Base-by-base conservation (phyloP, 2,113 vertebrate genomes). In the Petrocephalus zakoni region DNA sequence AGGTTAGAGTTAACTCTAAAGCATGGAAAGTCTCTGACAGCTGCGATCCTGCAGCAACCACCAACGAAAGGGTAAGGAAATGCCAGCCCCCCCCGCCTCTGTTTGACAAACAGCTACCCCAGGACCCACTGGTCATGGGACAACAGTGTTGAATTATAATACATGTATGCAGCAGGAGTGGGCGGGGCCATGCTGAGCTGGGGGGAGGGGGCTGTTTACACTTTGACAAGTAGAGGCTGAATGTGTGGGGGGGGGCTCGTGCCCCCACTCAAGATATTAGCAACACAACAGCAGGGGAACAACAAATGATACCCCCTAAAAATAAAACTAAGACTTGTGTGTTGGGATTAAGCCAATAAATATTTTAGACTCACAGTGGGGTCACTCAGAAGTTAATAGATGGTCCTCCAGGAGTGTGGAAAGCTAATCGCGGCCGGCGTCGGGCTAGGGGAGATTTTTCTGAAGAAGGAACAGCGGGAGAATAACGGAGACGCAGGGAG, bases 31-130 rank as follows among this genome's bases (percentile, higher is more conserved):
- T 10, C 86, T 46, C 47, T 88, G 86, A 87, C 86, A 85, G 89
- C 25, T 29, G 55, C 46, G 22, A 61, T 89, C 86, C 89, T 85
- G 47, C 78, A 85, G 89, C 55, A 88, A 64, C 87, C 19, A 87
- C 87, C 53, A 78, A 21, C n/a, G 56, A 89, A 90, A 82, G 85
- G 90, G 85, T 82, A 68, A 55, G 88, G 85, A 86, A 87, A 89
- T 83, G 86, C 88, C 86, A 87, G 56, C 47, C 42, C 72, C 47
- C 61, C n/a, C 52, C 58, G 37, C 72, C 58, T 29, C 29, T 55
- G 10, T 78, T 86, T 89, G 87, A 83, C 87, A 88, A 89, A 91
- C 89, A 89, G 87, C 87, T 47, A 86, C 90, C 90, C 85, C 90
- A 90, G 88, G 89, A 88, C 86, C 37, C 85, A 37, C 53, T 52